Evolutionary conservation across 1,140 invertebrate genomes (phyloP).

Genomic region (Batillaria attramentaria): DNA sequence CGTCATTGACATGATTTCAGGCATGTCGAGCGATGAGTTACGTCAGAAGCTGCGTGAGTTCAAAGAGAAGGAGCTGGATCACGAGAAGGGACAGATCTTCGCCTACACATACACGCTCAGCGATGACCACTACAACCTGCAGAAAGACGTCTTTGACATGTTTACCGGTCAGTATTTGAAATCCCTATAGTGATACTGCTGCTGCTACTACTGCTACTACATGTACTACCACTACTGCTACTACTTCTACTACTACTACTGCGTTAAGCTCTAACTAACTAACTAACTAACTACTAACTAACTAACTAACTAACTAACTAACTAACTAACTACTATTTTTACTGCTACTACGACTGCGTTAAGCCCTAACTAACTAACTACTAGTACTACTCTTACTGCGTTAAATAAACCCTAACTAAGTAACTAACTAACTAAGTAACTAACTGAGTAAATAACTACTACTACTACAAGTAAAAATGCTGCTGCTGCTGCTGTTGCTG

Average conservation of each 20-base stretch:
- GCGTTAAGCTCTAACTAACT: not conserved
- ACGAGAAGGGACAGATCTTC: constrained; percentile 63
- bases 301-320: no score
- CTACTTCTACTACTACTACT: not conserved
- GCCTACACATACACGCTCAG: constrained; percentile 65
- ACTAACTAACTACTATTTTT: no score
- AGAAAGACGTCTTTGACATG: constrained; percentile 60
- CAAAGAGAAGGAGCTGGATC: constrained; percentile 49
- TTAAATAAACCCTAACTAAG: no score
- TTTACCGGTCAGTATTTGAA: constrained; percentile 56
- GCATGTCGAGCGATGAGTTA: constrained; percentile 54
- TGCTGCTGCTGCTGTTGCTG: not conserved
- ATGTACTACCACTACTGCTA: not conserved
- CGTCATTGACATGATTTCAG: constrained; percentile 37
- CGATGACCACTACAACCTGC: constrained; percentile 60
- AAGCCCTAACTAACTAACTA: no score
- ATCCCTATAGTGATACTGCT: not conserved
- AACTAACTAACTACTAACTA: not conserved
- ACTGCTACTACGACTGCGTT: no score
- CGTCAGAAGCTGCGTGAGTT: constrained; percentile 50
- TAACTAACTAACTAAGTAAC: no score
- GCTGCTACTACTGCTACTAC: not conserved
- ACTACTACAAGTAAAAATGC: not conserved
- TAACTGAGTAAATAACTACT: no score
- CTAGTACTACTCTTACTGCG: no score